Conservation (phyloP, 2,888 invertebrate genomes). For the Drosophila subsilvestris region DNA sequence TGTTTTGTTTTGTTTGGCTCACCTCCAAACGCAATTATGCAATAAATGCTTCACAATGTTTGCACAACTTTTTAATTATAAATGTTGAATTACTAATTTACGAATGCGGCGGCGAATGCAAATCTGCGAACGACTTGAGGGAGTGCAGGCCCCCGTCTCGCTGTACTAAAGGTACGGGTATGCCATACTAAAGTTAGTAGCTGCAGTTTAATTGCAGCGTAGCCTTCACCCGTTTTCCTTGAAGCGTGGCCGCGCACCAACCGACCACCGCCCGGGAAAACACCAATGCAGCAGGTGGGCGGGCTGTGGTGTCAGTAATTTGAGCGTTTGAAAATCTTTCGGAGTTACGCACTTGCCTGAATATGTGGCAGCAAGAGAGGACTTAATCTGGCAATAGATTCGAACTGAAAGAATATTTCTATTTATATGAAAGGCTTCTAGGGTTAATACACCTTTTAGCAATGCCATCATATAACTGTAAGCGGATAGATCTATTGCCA, state of each 20-base stretch:
- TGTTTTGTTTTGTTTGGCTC: slow-evolving; percentile 28
- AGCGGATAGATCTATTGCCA: neutral
- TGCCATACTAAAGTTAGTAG: slow-evolving; percentile 4
- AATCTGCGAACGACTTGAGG: slow-evolving; percentile 6
- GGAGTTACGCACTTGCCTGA: neutral
- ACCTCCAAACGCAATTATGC: slow-evolving; percentile 40
- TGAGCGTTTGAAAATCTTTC: neutral
- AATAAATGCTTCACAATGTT: slow-evolving; percentile 38
- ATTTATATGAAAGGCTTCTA: neutral
- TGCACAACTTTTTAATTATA: slow-evolving; percentile 44
- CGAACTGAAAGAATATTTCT: too few species aligned
- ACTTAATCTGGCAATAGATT: too few species aligned
- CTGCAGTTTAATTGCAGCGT: slow-evolving; percentile 21
- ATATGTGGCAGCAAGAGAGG: neutral
- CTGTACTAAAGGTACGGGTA: neutral
- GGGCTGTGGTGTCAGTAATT: neutral
- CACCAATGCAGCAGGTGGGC: neutral
- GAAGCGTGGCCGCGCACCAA: slow-evolving; percentile 29
- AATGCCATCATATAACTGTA: neutral
- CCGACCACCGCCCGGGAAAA: neutral
- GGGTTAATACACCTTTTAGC: neutral
- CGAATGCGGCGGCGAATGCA: slow-evolving; percentile 26
- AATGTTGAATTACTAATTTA: slow-evolving; percentile 40
- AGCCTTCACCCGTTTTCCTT: slow-evolving; percentile 56
- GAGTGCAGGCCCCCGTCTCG: neutral